Evolutionary conservation across 2,797 vertebrate species (phyloP), one percentile per base, ranked within the genome.

Genomic region (Nannoperca australis): DNA sequence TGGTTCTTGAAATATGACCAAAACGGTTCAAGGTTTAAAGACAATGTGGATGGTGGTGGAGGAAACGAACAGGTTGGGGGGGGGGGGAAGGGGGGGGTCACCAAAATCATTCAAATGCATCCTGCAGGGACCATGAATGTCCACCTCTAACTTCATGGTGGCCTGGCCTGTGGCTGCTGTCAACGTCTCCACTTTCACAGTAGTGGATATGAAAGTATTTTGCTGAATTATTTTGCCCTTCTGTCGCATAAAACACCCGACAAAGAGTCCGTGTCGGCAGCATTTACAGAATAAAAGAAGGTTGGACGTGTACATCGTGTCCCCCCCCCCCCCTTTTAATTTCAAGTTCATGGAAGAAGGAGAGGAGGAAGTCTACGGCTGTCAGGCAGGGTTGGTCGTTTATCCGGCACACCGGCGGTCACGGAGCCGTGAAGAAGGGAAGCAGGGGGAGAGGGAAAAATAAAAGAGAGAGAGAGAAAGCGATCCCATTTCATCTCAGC

Each of bases 401-500:
- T 92, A 92, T 91, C 83, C 90, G 72, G 79, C 73, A 70, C 73
- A 87, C 81, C 79, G 63, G 80, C 55, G 76, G 86, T 87, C 87
- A 80, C 66, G 60, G 76, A 86, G 82, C 85, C 81, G 53, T 88
- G 87, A 91, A 93, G 92, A 90, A 90, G 85, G 72, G 75, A 80
- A 85, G 81, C 53, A 54, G 78, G 65, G 77, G 64, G 56, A 72
- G 63, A 74, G 63, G 73, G 54, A 40, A 61, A 27, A 27, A 27
- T 1, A 2, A 27, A 2, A 27, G 56, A 72, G 63, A 74, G 63
- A 75, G 54, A 40, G 59, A 79, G 82, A 81, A 85, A 79, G 56
- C 3, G 86, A 89, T 92, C 85, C 90, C 89, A 92, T 93, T 93
- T 94, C 91, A 92, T 92, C 93, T 93, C 91, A 47, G 86, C 87